Evolutionary conservation across 2,113 vertebrate genomes (phyloP).

Genomic region (Dascyllus trimaculatus): DNA sequence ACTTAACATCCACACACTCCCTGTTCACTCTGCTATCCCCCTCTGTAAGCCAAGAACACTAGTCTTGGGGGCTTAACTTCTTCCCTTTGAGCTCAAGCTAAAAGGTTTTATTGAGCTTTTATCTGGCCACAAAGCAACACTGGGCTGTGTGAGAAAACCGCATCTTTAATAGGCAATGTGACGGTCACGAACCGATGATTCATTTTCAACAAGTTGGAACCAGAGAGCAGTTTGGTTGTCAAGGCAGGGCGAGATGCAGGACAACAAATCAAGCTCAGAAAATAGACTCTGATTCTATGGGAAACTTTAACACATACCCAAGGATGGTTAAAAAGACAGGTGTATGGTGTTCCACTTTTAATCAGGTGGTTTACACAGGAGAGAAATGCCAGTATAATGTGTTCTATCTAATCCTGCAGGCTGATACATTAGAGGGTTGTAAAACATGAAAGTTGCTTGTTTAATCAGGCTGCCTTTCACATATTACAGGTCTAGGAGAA

Average conservation of each 20-base stretch:
- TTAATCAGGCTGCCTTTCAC: conserved; percentile 23
- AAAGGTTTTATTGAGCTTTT: conserved; percentile 61
- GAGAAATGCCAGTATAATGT: not conserved
- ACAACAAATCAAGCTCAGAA: not conserved
- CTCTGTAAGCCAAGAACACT: conserved; percentile 17
- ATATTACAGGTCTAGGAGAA: not conserved
- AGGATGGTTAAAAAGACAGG: conserved; percentile 2
- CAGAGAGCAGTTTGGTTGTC: not conserved
- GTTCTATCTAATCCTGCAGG: conserved; percentile 23
- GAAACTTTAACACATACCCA: not conserved
- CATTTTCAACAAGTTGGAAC: conserved; percentile 15
- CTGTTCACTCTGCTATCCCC: not conserved
- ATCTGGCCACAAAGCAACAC: conserved; percentile 17
- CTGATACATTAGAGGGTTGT: conserved; percentile 10
- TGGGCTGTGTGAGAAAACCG: conserved; percentile 5
- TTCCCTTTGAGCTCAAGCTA: conserved; percentile 26
- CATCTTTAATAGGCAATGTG: conserved; percentile 29
- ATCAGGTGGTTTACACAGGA: not conserved
- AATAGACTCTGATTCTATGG: not conserved
- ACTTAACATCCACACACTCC: conserved; percentile 9
- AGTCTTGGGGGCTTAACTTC: conserved; percentile 46
- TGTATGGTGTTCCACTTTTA: conserved; percentile 3
- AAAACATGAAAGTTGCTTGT: not conserved
- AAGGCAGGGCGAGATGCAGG: not conserved
- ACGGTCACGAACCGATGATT: not conserved